Conservation (phyloP, 2,888 invertebrate species). For the Torymus auratus region DNA sequence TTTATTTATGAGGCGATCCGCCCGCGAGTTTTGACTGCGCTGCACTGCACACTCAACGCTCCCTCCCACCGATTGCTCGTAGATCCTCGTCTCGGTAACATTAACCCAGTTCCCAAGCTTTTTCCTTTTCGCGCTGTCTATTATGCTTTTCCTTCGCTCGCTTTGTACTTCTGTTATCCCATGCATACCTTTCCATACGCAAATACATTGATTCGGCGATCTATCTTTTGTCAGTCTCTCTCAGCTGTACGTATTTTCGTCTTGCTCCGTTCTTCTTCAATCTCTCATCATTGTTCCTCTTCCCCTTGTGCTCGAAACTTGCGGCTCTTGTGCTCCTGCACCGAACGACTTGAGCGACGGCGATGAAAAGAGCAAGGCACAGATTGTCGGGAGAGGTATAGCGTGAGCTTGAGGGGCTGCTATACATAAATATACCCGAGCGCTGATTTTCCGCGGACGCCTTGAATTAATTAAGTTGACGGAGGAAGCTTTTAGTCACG, state of each 20-base stretch:
- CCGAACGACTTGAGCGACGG: too few relatives aligned
- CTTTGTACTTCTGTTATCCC: background rate
- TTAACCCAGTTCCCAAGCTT: slow-evolving; percentile 16
- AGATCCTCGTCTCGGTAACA: background rate
- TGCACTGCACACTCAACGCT: background rate
- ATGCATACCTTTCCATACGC: background rate
- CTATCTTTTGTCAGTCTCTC: background rate
- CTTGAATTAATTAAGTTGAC: background rate
- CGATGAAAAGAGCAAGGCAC: too few relatives aligned
- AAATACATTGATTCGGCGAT: background rate
- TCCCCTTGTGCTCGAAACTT: too few relatives aligned
- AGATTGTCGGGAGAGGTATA: too few relatives aligned
- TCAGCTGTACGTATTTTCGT: too few relatives aligned
- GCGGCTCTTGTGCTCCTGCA: too few relatives aligned
- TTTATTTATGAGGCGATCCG: slow-evolving; percentile 8
- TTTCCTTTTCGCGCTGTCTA: background rate
- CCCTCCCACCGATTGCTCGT: too few relatives aligned
- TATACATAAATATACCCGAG: background rate
- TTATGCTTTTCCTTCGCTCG: background rate
- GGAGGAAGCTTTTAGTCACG: background rate
- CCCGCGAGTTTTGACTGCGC: background rate
- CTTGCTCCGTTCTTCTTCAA: too few relatives aligned
- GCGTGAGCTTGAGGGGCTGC: background rate
- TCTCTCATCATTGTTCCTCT: too few relatives aligned
- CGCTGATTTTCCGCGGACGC: background rate